Conservation (phyloP, 2,797 vertebrate genomes). For the Neomorphus geoffroyi region DNA sequence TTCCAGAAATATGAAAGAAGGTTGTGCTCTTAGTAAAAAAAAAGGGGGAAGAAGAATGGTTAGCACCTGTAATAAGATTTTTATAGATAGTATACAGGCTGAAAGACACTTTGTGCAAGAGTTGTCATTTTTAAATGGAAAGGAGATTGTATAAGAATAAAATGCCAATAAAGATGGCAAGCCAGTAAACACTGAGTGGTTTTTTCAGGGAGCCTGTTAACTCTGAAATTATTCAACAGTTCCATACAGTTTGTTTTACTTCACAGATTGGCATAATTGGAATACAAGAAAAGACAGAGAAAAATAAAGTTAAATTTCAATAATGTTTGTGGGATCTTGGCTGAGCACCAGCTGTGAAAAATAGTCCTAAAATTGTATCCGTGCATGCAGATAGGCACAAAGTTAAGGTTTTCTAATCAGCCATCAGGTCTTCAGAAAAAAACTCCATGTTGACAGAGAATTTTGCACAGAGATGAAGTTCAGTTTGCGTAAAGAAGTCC, state of each 20-base stretch:
- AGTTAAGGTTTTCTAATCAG: background rate
- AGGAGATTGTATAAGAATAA: background rate
- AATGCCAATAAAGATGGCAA: background rate
- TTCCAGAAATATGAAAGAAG: background rate
- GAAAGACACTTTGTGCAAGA: background rate
- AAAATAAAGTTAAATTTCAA: background rate
- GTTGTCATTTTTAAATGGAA: background rate
- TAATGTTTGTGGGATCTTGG: background rate
- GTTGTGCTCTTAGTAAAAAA: background rate
- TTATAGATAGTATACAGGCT: background rate
- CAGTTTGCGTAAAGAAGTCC: background rate
- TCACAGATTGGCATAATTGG: background rate
- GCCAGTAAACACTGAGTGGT: background rate
- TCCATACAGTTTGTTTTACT: background rate
- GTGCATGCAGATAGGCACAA: accelerated
- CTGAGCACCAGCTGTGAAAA: background rate
- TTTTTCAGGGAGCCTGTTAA: background rate
- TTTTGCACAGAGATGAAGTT: background rate
- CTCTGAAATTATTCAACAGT: background rate
- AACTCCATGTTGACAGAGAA: background rate
- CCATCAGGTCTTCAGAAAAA: background rate
- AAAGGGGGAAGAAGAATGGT: background rate
- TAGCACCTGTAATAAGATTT: background rate
- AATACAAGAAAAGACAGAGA: background rate
- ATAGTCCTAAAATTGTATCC: background rate